phyloP scores from a whole-genome alignment of 1,140 invertebrate species.

The Drusus annulatus region DNA sequence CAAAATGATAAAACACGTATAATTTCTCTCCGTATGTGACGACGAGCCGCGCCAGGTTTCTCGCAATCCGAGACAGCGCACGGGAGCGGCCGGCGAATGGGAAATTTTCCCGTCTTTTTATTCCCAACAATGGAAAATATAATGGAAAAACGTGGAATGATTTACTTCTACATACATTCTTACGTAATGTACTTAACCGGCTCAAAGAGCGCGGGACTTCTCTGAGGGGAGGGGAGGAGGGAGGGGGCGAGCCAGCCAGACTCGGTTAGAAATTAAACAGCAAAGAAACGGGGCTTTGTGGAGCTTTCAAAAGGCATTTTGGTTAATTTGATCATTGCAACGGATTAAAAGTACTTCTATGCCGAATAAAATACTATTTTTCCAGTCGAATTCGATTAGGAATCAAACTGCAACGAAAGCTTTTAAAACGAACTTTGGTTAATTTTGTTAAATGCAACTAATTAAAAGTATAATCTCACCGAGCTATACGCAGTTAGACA shows the following conservation, averaged over 20 bases:
- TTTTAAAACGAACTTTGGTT: too few relatives aligned
- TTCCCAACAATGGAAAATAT: constrained; percentile 60
- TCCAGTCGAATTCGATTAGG: too few relatives aligned
- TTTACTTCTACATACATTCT: constrained; percentile 57
- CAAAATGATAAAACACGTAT: too few relatives aligned
- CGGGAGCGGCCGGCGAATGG: constrained; percentile 43
- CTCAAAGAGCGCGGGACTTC: constrained; percentile 26
- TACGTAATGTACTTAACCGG: constrained; percentile 52
- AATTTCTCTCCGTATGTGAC: background rate
- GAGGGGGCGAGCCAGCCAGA: background rate
- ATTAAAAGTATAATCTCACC: too few relatives aligned
- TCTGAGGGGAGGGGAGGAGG: background rate
- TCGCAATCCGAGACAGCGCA: constrained; percentile 36
- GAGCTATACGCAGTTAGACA: too few relatives aligned
- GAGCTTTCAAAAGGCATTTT: background rate
- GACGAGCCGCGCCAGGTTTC: constrained; percentile 23
- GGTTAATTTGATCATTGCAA: too few relatives aligned
- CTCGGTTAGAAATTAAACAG: constrained; percentile 24
- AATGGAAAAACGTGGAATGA: constrained; percentile 59
- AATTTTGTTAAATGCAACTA: too few relatives aligned
- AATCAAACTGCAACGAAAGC: too few relatives aligned
- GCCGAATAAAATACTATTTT: too few relatives aligned
- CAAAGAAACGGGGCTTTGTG: constrained; percentile 5
- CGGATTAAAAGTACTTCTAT: too few relatives aligned
- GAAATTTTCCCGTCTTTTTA: constrained; percentile 58